A percentile compares a stretch with the other conserved stretches of the same genome.
Conservation (phyloP, 2,888 invertebrate species). For the Aphidoletes aphidimyza region DNA sequence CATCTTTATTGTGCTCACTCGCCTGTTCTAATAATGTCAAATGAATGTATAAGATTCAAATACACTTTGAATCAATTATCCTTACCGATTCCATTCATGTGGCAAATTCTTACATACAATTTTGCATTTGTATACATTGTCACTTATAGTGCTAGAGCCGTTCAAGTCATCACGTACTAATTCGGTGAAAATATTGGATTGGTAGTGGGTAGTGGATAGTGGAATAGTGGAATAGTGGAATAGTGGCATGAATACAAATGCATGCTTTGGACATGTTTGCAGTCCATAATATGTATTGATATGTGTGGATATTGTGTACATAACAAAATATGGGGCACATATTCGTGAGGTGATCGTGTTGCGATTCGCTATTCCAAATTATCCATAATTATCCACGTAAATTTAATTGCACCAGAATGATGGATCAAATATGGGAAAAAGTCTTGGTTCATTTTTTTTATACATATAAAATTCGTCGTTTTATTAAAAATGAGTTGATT, state of each 20-base stretch:
- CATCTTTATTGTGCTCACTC: neutral
- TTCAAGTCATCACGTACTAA: neutral
- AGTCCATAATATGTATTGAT: neutral
- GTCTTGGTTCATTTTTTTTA: too few relatives aligned
- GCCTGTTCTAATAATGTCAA: neutral
- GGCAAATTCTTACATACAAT: constrained; percentile 41
- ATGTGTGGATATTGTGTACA: neutral
- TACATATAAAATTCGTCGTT: too few relatives aligned
- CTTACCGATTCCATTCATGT: constrained; percentile 12
- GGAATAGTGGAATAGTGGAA: neutral
- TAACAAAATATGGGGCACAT: constrained; percentile 2
- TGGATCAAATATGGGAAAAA: too few relatives aligned
- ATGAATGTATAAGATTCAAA: constrained; percentile 28
- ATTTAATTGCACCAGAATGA: neutral
- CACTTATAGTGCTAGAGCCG: neutral
- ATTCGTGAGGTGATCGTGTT: neutral
- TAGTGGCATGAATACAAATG: neutral
- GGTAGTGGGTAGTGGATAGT: too few relatives aligned
- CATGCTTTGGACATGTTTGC: neutral
- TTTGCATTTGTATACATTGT: constrained; percentile 4
- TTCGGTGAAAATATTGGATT: neutral
- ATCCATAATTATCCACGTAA: neutral
- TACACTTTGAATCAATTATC: constrained; percentile 1
- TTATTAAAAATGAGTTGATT: too few relatives aligned
- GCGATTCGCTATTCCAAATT: neutral